Evolutionary conservation across 2,888 invertebrate species (phyloP).

Genomic region (Phania funesta): DNA sequence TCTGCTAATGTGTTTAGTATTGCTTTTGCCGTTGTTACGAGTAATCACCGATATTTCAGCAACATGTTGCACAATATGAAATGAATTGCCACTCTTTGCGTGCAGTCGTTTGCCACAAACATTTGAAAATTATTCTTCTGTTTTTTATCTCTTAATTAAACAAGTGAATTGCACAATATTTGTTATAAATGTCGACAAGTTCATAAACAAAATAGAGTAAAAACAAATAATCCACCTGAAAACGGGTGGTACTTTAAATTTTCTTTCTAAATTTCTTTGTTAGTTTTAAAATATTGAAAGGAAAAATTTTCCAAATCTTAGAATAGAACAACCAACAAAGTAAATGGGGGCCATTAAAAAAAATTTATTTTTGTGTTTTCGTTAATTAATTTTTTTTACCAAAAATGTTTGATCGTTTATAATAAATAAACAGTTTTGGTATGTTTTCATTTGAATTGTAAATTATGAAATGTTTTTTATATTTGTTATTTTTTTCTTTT

Average conservation of each 20-base stretch:
- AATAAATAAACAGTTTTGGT: too few species aligned
- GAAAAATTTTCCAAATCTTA: too few species aligned
- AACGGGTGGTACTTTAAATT: not conserved
- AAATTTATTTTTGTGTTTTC: too few species aligned
- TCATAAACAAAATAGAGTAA: slow-evolving; percentile 22
- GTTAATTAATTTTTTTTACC: too few species aligned
- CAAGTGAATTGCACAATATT: slow-evolving; percentile 22
- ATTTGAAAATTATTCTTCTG: not conserved
- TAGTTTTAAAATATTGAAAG: not conserved
- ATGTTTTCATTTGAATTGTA: not conserved
- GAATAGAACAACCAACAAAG: too few species aligned
- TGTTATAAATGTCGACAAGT: slow-evolving; percentile 45
- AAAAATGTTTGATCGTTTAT: too few species aligned
- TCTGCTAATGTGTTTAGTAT: slow-evolving; percentile 3
- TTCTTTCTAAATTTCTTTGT: not conserved
- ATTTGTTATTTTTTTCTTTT: not conserved
- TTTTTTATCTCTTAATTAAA: slow-evolving; percentile 2
- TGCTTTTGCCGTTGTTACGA: not conserved
- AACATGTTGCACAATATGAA: slow-evolving; percentile 42
- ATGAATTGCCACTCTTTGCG: slow-evolving; percentile 5
- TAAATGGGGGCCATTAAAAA: too few species aligned
- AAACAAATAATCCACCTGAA: not conserved
- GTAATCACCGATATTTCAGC: not conserved
- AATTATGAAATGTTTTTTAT: not conserved
- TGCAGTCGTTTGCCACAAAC: slow-evolving; percentile 1